A percentile compares a stretch with the other conserved stretches of the same genome.
phyloP scores from a whole-genome alignment of 2,113 vertebrate genomes.

The Forbesichthys papilliferus region DNA sequence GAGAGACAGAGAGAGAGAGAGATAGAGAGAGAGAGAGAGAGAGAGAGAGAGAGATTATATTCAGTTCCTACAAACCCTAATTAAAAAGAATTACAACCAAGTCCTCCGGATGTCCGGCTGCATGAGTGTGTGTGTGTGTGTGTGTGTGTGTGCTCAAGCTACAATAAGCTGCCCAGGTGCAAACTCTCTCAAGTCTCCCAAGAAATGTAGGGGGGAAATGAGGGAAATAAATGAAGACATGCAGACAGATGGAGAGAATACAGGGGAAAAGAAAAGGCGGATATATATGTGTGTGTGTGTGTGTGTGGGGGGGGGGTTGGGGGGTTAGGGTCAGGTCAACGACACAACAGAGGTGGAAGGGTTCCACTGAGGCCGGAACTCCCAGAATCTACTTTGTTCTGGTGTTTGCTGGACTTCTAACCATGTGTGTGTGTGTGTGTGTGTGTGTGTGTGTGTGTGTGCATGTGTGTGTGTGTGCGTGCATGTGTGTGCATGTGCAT shows the following conservation, averaged over 20 bases:
- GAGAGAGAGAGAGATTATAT: slow-evolving; percentile 44
- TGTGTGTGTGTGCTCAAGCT: slow-evolving; percentile 10
- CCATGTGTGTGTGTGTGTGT: slow-evolving; percentile 27
- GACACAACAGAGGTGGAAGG: slow-evolving; percentile 39
- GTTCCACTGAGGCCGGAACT: slow-evolving; percentile 42
- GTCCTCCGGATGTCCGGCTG: slow-evolving; percentile 34
- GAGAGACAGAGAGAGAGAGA: background rate
- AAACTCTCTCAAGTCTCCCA: slow-evolving; percentile 8
- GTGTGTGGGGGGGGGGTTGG: no score
- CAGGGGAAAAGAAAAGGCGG: background rate
- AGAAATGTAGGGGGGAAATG: slow-evolving; percentile 17
- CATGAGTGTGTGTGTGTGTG: background rate
- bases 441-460: slow-evolving; percentile 4
- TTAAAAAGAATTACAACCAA: slow-evolving; percentile 66
- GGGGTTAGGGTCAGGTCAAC: slow-evolving; percentile 17
- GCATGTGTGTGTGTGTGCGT: background rate
- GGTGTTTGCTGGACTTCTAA: slow-evolving; percentile 49
- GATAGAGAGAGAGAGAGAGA: slow-evolving; percentile 8
- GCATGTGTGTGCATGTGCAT: background rate
- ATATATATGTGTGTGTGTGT: background rate
- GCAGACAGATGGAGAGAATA: slow-evolving; percentile 12
- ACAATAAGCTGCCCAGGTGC: slow-evolving; percentile 36
- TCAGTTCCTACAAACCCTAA: slow-evolving; percentile 82
- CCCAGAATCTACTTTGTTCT: slow-evolving; percentile 50
- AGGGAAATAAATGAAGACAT: slow-evolving; percentile 15